These are phyloP conservation scores for Thaleichthys pacificus DNA, from an alignment of 2,797 vertebrate genomes.

Conservation along the genomic window DNA sequence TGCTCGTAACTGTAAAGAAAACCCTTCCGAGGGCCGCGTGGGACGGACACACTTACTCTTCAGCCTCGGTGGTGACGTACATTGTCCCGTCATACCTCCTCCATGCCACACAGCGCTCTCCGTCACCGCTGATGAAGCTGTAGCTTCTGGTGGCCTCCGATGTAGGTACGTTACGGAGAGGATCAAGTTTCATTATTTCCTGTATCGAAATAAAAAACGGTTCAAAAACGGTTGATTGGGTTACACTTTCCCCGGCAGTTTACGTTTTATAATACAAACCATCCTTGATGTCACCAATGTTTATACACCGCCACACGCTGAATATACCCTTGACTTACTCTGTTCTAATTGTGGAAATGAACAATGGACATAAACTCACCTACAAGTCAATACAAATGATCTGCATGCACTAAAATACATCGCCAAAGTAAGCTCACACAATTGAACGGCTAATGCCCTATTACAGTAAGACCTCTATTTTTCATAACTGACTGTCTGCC, in stretches of 20 bases:
- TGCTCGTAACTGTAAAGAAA: neutral
- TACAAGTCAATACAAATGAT: neutral
- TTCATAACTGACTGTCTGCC: neutral
- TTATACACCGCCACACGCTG: no score
- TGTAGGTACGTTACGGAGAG: constrained; percentile 2
- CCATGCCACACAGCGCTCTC: constrained; percentile 65
- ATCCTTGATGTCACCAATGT: no score
- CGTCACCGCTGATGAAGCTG: constrained; percentile 26
- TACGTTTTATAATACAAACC: neutral
- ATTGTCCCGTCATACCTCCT: constrained; percentile 72
- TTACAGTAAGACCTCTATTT: neutral
- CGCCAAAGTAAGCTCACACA: neutral
- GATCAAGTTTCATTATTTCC: constrained; percentile 24
- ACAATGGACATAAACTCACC: no score
- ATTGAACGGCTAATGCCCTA: neutral
- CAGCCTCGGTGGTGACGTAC: constrained; percentile 36
- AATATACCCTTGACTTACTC: no score
- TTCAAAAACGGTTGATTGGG: neutral
- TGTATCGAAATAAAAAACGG: neutral
- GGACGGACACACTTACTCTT: constrained; percentile 25
- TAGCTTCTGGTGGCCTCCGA: constrained; percentile 29
- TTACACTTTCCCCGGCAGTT: neutral
- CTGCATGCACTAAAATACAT: neutral
- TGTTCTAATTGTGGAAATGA: no score
- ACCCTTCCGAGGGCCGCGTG: neutral